Evolutionary conservation across 1,140 invertebrate genomes (phyloP).

Genomic region (Cryptotermes secundus): DNA sequence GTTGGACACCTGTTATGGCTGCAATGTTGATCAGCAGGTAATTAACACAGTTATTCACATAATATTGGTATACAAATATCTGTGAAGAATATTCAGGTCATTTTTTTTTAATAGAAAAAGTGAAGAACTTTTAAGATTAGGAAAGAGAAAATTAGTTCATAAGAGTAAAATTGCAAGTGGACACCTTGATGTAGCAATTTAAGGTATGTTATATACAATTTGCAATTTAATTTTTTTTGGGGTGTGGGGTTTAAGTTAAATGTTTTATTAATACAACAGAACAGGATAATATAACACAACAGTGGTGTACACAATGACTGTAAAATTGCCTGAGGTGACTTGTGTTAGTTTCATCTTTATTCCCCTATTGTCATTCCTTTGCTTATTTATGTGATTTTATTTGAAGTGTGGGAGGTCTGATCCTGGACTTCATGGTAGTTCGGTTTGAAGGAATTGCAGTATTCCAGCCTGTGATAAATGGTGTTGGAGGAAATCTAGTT

Average conservation of each 20-base stretch:
- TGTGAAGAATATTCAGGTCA: neutral
- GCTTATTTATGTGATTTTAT: too few relatives aligned
- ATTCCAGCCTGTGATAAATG: slow-evolving; percentile 86
- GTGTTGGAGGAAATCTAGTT: slow-evolving; percentile 91
- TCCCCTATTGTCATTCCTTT: too few relatives aligned
- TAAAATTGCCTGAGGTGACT: too few relatives aligned
- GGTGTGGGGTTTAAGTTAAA: too few relatives aligned
- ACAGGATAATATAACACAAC: too few relatives aligned
- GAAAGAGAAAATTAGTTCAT: neutral
- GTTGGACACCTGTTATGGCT: slow-evolving; percentile 82
- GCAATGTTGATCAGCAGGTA: slow-evolving; percentile 84
- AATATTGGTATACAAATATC: neutral
- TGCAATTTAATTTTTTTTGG: too few relatives aligned
- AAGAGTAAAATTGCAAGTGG: neutral
- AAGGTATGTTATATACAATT: too few relatives aligned
- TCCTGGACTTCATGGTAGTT: slow-evolving; percentile 74
- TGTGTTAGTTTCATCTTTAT: too few relatives aligned
- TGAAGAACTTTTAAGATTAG: neutral
- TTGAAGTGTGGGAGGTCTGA: slow-evolving; percentile 70
- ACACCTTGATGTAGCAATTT: too few relatives aligned
- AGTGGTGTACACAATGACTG: too few relatives aligned
- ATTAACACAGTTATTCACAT: neutral
- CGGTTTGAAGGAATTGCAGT: slow-evolving; percentile 81
- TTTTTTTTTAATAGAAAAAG: neutral
- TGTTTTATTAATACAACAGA: too few relatives aligned